These are phyloP conservation scores for Montipora capricornis DNA, from an alignment of 64 coral and sea anemone species.

Conservation along the genomic window DNA sequence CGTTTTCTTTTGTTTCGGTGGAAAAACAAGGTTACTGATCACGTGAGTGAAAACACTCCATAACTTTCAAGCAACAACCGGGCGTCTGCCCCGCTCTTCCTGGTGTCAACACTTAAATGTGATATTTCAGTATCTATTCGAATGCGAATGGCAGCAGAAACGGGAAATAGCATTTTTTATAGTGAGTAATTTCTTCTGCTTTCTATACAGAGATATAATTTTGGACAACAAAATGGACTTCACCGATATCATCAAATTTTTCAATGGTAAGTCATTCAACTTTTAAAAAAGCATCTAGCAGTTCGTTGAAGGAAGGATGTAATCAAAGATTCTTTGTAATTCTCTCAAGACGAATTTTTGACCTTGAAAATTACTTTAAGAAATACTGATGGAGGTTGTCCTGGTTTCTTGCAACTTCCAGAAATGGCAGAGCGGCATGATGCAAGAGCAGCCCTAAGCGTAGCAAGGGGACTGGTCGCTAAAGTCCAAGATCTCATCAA, in stretches of 20 bases:
- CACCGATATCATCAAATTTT: slow-evolving; percentile 99
- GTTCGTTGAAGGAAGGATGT: neutral
- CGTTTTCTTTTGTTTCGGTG: too few relatives aligned
- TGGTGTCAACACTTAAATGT: too few relatives aligned
- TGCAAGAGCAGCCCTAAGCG: slow-evolving; percentile 71
- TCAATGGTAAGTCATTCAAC: slow-evolving; percentile 80
- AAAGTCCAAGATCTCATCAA: slow-evolving; percentile 94
- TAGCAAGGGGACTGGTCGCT: slow-evolving; percentile 71
- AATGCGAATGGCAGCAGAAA: too few relatives aligned
- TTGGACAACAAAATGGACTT: slow-evolving; percentile 99
- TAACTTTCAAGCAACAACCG: too few relatives aligned
- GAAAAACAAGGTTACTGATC: too few relatives aligned
- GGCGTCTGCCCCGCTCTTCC: too few relatives aligned
- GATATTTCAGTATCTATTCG: too few relatives aligned
- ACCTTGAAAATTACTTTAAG: neutral
- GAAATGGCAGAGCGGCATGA: slow-evolving; percentile 99
- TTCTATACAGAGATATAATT: slow-evolving; percentile 86
- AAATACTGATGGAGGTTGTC: neutral
- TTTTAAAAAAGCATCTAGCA: neutral
- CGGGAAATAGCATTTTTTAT: too few relatives aligned
- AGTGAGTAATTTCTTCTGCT: too few relatives aligned
- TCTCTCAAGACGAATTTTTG: neutral
- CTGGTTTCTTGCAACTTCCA: slow-evolving; percentile 28
- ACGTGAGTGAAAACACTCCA: too few relatives aligned
- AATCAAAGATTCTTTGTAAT: neutral